These are phyloP conservation scores for Pantherophis alleghaniensis DNA, from an alignment of 2,797 vertebrate genomes.

Conservation along the genomic window DNA sequence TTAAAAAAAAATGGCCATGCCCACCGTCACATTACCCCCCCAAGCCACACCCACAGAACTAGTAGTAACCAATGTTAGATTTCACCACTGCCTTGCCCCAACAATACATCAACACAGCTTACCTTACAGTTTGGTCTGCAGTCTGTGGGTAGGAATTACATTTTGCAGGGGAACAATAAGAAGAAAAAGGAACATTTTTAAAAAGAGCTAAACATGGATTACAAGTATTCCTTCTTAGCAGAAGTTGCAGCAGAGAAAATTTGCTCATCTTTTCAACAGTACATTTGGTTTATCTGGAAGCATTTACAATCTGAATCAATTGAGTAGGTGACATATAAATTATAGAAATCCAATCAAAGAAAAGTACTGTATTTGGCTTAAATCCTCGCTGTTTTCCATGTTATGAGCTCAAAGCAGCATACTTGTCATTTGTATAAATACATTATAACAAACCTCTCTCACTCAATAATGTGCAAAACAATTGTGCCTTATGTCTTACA, in stretches of 20 bases:
- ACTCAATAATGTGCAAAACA: neutral
- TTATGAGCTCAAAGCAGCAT: neutral
- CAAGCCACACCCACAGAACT: no score
- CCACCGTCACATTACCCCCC: no score
- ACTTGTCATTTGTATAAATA: neutral
- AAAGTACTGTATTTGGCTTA: neutral
- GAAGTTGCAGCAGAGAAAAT: neutral
- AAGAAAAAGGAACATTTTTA: neutral
- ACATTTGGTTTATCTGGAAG: neutral
- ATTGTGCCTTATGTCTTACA: neutral
- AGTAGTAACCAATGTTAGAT: no score
- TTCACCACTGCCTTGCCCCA: neutral
- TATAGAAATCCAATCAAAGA: neutral
- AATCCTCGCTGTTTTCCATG: neutral
- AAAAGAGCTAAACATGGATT: constrained; percentile 10
- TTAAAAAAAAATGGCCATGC: no score
- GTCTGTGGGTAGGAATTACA: constrained; percentile 70
- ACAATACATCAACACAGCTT: constrained; percentile 30
- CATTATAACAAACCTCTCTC: neutral
- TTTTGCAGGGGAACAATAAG: neutral
- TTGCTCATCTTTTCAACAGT: neutral
- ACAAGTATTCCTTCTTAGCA: neutral
- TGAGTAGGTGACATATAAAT: neutral
- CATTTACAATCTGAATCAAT: neutral
- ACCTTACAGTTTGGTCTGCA: constrained; percentile 95